phyloP scores from a whole-genome alignment of 2,888 invertebrate species.

The Hypolimnas misippus region DNA sequence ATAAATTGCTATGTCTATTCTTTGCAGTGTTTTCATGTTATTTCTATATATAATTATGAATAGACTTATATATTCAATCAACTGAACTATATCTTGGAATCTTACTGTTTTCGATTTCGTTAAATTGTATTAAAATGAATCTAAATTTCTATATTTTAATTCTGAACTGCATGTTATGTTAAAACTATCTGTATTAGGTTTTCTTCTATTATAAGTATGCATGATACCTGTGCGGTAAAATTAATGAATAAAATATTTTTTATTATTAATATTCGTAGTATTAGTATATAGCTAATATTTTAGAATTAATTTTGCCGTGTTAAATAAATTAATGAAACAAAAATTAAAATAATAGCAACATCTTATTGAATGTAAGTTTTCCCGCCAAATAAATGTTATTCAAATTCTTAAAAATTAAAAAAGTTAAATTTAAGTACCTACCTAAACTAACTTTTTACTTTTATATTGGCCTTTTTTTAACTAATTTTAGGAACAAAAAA shows the following conservation, averaged over 20 bases:
- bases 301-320: conserved; percentile 41
- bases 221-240: conserved; percentile 35
- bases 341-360: conserved; percentile 23
- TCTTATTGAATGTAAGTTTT: conserved; percentile 25
- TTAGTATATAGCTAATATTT: conserved; percentile 42
- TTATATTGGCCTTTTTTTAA: conserved; percentile 7
- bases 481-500: background rate
- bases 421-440: conserved; percentile 27
- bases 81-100: conserved; percentile 6
- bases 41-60: conserved; percentile 5
- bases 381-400: conserved; percentile 40
- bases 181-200: conserved; percentile 37
- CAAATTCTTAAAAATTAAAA: conserved; percentile 15
- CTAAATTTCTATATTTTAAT: conserved; percentile 19
- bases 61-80: background rate
- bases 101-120: conserved; percentile 8
- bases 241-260: conserved; percentile 42
- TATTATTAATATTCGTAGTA: conserved; percentile 41
- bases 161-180: conserved; percentile 40
- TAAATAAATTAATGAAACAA: conserved; percentile 16
- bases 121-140: conserved; percentile 7
- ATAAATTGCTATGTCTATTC: background rate
- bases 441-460: conserved; percentile 2
- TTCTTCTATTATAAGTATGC: conserved; percentile 33
- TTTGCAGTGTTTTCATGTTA: background rate